Percentiles rank a stretch among this genome's conserved stretches.
These are phyloP conservation scores for Cotesia chilonis DNA, from an alignment of 1,140 invertebrate genomes.

Conservation along the genomic window DNA sequence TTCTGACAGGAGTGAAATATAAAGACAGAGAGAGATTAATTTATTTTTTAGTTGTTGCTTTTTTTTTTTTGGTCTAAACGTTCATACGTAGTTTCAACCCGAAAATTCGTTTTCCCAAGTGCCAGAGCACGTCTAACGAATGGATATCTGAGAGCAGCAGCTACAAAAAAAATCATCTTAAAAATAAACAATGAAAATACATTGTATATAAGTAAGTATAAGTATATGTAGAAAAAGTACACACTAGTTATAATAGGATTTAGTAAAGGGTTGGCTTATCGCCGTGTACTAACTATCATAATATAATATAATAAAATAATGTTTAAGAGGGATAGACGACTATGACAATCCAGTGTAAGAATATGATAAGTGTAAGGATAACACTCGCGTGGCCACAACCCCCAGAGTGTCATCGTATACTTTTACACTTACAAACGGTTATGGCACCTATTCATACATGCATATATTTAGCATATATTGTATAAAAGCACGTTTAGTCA, in stretches of 20 bases:
- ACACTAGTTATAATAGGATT: slow-evolving; percentile 21
- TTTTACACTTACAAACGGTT: no score
- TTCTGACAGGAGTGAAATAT: background rate
- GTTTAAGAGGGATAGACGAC: background rate
- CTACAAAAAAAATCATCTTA: no score
- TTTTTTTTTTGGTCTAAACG: background rate
- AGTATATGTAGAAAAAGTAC: background rate
- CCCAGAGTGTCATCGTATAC: slow-evolving; percentile 7
- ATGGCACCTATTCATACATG: background rate
- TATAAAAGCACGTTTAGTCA: no score
- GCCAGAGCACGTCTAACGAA: slow-evolving; percentile 14
- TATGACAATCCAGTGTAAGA: background rate
- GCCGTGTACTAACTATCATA: background rate
- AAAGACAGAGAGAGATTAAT: background rate
- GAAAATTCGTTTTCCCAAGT: slow-evolving; percentile 22
- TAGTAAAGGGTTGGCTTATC: slow-evolving; percentile 8
- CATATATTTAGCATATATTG: no score
- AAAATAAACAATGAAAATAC: no score
- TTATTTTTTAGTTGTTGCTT: background rate
- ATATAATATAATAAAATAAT: background rate
- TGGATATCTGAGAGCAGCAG: background rate
- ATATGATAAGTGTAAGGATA: background rate
- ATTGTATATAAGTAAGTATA: no score
- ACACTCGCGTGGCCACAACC: slow-evolving; percentile 21
- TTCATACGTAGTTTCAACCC: no score